Conservation (phyloP, 2,888 invertebrate species). For the Petrolisthes manimaculis region DNA sequence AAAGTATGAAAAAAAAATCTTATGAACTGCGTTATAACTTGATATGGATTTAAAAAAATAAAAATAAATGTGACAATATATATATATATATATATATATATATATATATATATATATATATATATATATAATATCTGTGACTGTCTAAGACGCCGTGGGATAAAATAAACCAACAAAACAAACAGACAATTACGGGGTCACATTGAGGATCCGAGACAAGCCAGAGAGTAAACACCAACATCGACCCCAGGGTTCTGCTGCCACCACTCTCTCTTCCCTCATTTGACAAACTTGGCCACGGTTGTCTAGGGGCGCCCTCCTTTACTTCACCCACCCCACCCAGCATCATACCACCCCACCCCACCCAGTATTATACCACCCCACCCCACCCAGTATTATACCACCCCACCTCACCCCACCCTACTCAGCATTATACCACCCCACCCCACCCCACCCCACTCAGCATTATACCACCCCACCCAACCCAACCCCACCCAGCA, state of each 20-base stretch:
- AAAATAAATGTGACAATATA: no score
- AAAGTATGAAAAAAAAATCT: no score
- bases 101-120: no score
- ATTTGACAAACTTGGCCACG: slow-evolving; percentile 37
- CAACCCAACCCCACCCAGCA: not conserved
- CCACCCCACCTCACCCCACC: not conserved
- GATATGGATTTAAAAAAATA: no score
- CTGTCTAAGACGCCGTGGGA: no score
- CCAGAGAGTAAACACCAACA: slow-evolving; percentile 21
- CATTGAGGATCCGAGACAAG: no score
- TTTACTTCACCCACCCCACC: not conserved
- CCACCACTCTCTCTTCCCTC: slow-evolving; percentile 8
- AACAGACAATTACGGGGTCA: no score
- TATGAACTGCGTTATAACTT: no score
- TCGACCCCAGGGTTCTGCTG: slow-evolving; percentile 22
- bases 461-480: not conserved
- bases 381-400: not conserved
- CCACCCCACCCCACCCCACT: not conserved
- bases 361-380: not conserved
- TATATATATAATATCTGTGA: no score
- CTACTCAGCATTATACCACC: not conserved
- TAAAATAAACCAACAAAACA: no score
- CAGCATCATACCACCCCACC: not conserved
- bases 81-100: no score
- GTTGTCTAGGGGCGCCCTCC: slow-evolving; percentile 9